These are phyloP conservation scores for Disparrhopalites patrizii DNA, from an alignment of 2,888 invertebrate species.

Conservation along the genomic window DNA sequence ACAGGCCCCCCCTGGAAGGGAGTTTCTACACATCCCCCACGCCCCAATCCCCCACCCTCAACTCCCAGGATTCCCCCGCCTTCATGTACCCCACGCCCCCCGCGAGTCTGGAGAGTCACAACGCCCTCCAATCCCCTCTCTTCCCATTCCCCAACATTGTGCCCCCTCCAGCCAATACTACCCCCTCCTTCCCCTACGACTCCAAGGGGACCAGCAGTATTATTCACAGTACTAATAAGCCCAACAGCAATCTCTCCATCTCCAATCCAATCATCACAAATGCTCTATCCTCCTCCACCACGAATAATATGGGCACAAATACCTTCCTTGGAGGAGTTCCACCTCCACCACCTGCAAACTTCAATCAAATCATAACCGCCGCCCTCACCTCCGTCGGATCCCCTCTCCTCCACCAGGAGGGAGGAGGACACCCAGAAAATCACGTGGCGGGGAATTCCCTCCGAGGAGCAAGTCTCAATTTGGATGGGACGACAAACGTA, in stretches of 20 bases:
- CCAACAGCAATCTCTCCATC: slow-evolving; percentile 10
- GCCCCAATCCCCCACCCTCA: slow-evolving; percentile 61
- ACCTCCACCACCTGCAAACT: too few relatives aligned
- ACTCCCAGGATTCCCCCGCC: slow-evolving; percentile 63
- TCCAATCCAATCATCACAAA: not conserved
- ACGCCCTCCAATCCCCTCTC: slow-evolving; percentile 57
- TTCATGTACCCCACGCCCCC: slow-evolving; percentile 83
- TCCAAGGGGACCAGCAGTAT: not conserved
- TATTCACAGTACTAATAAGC: slow-evolving; percentile 1
- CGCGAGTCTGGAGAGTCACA: slow-evolving; percentile 76
- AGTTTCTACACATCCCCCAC: slow-evolving; percentile 49
- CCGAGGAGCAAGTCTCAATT: not conserved
- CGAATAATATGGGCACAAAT: slow-evolving; percentile 1
- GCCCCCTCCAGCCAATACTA: slow-evolving; percentile 49
- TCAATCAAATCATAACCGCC: slow-evolving; percentile 9
- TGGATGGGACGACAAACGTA: slow-evolving; percentile 2
- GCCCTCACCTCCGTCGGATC: not conserved
- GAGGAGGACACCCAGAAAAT: not conserved
- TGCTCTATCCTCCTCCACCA: not conserved
- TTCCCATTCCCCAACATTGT: slow-evolving; percentile 61
- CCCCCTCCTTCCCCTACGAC: slow-evolving; percentile 32
- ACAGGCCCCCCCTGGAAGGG: slow-evolving; percentile 37
- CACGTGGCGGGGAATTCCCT: not conserved
- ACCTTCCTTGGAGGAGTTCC: not conserved
- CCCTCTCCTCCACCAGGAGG: not conserved